These are phyloP conservation scores for Eira barbara DNA, from an alignment of 2,113 vertebrate genomes.

Conservation along the genomic window DNA sequence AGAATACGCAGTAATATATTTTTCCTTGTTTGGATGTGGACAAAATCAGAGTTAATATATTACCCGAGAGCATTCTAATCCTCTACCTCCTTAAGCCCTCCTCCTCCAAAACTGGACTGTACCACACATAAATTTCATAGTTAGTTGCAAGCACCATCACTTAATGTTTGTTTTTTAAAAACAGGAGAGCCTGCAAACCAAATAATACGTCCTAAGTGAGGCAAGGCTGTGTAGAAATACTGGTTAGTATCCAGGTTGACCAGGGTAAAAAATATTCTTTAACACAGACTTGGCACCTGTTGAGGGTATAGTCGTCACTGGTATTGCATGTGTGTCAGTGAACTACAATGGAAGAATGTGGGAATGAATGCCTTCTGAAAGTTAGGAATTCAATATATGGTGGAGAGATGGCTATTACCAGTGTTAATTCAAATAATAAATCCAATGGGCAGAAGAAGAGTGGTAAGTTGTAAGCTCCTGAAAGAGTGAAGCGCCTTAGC, in stretches of 20 bases:
- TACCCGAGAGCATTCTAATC: neutral
- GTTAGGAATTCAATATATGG: neutral
- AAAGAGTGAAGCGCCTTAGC: neutral
- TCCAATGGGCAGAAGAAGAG: neutral
- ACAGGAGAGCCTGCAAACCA: neutral
- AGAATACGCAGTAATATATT: neutral
- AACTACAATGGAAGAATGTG: neutral
- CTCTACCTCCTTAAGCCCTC: neutral
- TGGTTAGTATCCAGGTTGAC: neutral
- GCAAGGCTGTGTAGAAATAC: neutral
- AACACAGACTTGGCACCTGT: neutral
- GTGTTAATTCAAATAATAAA: neutral
- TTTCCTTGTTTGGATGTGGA: neutral
- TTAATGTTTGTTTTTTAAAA: neutral
- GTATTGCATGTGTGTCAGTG: neutral
- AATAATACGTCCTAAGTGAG: neutral
- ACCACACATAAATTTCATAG: neutral
- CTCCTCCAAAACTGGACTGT: neutral
- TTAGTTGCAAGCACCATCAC: neutral
- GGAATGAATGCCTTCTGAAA: neutral
- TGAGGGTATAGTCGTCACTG: neutral
- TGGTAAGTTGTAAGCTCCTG: neutral
- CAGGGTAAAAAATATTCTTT: neutral
- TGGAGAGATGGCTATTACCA: neutral
- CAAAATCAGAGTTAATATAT: slow-evolving; percentile 34